Conservation (phyloP, 1,140 invertebrate species). For the Phymorhynchus buccinoides region DNA sequence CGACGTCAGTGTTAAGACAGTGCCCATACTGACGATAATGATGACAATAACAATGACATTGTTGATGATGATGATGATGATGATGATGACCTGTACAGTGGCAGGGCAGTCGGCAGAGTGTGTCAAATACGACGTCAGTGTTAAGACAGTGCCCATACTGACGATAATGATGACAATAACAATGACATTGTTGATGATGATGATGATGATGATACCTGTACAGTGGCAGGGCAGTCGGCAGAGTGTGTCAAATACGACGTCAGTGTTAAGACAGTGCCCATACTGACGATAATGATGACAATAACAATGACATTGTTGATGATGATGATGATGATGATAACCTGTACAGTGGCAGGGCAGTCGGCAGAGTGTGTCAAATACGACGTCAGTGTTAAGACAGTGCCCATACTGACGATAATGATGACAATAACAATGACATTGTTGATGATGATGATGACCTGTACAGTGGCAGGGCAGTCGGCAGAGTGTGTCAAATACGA, state of each 20-base stretch:
- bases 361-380: constrained; percentile 81
- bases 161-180: too few relatives aligned
- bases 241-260: too few relatives aligned
- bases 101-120: constrained; percentile 62
- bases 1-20: not conserved
- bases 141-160: constrained; percentile 91
- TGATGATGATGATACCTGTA: not conserved
- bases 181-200: not conserved
- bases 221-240: not conserved
- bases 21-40: not conserved
- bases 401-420: too few relatives aligned
- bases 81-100: constrained; percentile 51
- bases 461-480: not conserved
- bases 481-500: too few relatives aligned
- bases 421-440: not conserved
- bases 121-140: constrained; percentile 91
- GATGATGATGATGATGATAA: not conserved
- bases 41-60: not conserved
- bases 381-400: constrained; percentile 87
- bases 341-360: constrained; percentile 57
- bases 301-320: not conserved
- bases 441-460: not conserved
- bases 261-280: too few relatives aligned
- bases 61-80: not conserved
- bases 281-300: not conserved